Evolutionary conservation across 2,888 invertebrate genomes (phyloP).

Genomic region (Stegophylla sp.): DNA sequence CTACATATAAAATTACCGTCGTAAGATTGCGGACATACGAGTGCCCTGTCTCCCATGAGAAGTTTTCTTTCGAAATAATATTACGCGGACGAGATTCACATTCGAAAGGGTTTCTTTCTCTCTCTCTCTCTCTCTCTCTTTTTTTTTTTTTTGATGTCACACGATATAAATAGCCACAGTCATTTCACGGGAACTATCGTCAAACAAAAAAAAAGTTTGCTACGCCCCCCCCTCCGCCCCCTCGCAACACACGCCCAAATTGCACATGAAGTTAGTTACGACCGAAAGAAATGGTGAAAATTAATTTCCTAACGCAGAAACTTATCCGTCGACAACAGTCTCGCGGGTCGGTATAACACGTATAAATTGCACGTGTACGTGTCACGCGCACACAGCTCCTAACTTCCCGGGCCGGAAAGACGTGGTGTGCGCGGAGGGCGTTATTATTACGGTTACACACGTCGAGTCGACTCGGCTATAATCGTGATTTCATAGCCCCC

Average conservation of each 20-base stretch:
- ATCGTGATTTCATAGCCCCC: slow-evolving; percentile 40
- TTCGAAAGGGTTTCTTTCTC: slow-evolving; percentile 27
- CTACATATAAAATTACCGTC: too few relatives aligned
- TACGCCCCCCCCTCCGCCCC: too few relatives aligned
- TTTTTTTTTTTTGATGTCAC: slow-evolving; percentile 38
- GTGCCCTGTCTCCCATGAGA: background rate
- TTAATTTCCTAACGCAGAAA: slow-evolving; percentile 48
- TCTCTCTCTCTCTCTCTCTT: too few relatives aligned
- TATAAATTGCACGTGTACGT: slow-evolving; percentile 58
- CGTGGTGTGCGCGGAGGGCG: background rate
- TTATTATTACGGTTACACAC: too few relatives aligned
- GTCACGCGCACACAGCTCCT: slow-evolving; percentile 54
- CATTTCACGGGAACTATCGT: slow-evolving; percentile 25
- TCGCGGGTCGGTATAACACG: slow-evolving; percentile 35
- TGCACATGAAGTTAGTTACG: slow-evolving; percentile 32
- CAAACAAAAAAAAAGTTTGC: slow-evolving; percentile 40
- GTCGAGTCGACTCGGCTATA: slow-evolving; percentile 18
- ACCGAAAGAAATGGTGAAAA: slow-evolving; percentile 52
- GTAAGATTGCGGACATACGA: background rate
- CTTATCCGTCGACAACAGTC: slow-evolving; percentile 56
- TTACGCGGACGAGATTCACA: background rate
- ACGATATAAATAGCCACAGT: slow-evolving; percentile 8
- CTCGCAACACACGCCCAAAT: slow-evolving; percentile 17
- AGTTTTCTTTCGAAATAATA: background rate
- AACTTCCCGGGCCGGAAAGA: slow-evolving; percentile 23